Conservation (phyloP, 2,888 invertebrate genomes). For the Hofmannophila pseudospretella region DNA sequence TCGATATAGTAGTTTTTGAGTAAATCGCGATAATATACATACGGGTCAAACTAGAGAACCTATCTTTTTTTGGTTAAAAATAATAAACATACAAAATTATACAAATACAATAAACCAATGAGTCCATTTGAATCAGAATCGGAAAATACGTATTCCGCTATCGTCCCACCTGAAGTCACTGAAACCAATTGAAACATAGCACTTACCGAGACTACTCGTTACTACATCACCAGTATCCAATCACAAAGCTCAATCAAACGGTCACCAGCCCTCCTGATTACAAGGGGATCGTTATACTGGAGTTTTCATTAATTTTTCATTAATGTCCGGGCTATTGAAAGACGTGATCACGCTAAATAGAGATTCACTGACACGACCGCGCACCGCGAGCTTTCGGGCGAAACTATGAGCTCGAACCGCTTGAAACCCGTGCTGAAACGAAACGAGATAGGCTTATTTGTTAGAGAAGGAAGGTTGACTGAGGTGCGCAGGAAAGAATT, state of each 20-base stretch:
- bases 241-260: constrained; percentile 38
- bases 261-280: constrained; percentile 34
- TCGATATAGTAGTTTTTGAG: too few species aligned
- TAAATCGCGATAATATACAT: too few species aligned
- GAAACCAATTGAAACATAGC: constrained; percentile 37
- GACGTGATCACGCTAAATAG: background rate
- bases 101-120: too few species aligned
- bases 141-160: too few species aligned
- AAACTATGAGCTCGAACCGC: constrained; percentile 49
- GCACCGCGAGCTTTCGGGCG: constrained; percentile 47
- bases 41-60: too few species aligned
- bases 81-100: too few species aligned
- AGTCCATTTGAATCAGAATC: too few species aligned
- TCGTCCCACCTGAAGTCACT: too few species aligned
- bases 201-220: constrained; percentile 55
- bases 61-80: too few species aligned
- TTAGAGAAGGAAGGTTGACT: constrained; percentile 43
- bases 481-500: constrained; percentile 76
- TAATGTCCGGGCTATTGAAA: constrained; percentile 44
- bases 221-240: constrained; percentile 44
- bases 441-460: constrained; percentile 34
- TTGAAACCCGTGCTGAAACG: constrained; percentile 33
- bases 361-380: constrained; percentile 33
- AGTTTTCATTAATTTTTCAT: constrained; percentile 58
- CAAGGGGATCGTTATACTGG: constrained; percentile 35